Evolutionary conservation across 2,113 vertebrate species (phyloP).

Genomic region (Seriola dumerili): DNA sequence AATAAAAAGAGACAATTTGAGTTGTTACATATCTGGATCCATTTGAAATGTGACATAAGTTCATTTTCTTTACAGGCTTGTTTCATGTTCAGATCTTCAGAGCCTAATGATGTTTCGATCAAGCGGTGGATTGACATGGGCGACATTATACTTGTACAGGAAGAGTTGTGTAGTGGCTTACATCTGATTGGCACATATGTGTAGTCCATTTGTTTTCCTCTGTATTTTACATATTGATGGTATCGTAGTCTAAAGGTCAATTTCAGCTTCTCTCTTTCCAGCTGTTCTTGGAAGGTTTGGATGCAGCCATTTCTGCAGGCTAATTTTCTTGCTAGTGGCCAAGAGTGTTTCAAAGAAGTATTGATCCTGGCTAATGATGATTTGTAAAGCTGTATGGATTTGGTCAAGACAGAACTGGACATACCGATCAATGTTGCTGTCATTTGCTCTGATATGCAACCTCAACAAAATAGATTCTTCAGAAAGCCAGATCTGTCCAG

Average conservation of each 20-base stretch:
- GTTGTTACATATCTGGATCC: conserved; percentile 6
- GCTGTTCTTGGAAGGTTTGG: not conserved
- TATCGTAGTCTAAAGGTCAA: not conserved
- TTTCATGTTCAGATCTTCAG: no score
- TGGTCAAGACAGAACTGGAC: not conserved
- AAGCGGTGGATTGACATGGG: no score
- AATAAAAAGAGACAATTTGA: conserved; percentile 73
- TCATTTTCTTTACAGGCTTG: not conserved
- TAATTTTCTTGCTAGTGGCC: not conserved
- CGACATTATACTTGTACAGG: no score
- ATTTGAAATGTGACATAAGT: no score
- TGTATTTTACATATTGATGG: no score
- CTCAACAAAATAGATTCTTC: not conserved
- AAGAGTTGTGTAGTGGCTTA: not conserved
- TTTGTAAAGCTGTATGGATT: not conserved
- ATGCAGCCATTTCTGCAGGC: not conserved
- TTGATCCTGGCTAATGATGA: not conserved
- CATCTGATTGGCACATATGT: not conserved
- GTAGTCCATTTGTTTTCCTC: no score
- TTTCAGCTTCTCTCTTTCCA: not conserved
- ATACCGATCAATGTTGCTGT: no score
- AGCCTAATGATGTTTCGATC: no score
- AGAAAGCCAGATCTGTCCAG: not conserved
- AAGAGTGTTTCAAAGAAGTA: not conserved
- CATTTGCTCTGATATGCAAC: not conserved